Base-by-base conservation (phyloP, 2,888 invertebrate species). In the Osmoderma eremita region DNA sequence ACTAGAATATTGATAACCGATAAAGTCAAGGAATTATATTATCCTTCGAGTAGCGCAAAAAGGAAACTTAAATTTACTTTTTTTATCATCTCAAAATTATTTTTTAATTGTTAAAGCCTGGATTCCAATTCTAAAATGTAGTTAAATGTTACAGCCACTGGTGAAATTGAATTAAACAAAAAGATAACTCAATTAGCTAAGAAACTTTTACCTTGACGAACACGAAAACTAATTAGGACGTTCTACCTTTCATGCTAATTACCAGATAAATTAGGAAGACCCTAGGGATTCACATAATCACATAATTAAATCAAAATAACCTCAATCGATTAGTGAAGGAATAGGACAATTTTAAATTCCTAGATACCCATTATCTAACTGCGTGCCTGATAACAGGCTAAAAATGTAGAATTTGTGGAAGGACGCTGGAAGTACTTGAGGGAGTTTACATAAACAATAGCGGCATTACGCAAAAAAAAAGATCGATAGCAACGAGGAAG, bases 281-380 rank as follows among this genome's bases (percentile, higher is more conserved):
- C 45, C 18, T 2, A 61, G 45, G 13, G 20, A 48, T 61, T 61
- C 42, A 12, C 56, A 61, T 61, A 45, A 45, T 61, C 30, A 48
- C 58, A 61, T 61, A 61, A 61, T 61, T 61, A 61, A 61, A 61
- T 61, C 58, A 61, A 61, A 61, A 61, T 61, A 61, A 61, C 48
- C 58, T 61, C 45, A 61, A 61, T 61, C 58, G 45, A 61, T 61
- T 45, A 61, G 30, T 61, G 17, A 61, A 36, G 24, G 45, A 24
- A 24, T 45, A 42, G 58, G 58, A 30, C 42, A 24, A 18, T 17
- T 24, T 30, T 24, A 15, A 61, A 61, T 56, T 56, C 13, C 1
- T 24, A 50, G 6, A 1, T 30, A 30, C 6, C 30, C 6, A 30
- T 30, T 30, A 30, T 30, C 30, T 30, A 30, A n/a, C n/a, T n/a